Evolutionary conservation across 2,113 vertebrate species (phyloP).

Genomic region (Felis chaus): DNA sequence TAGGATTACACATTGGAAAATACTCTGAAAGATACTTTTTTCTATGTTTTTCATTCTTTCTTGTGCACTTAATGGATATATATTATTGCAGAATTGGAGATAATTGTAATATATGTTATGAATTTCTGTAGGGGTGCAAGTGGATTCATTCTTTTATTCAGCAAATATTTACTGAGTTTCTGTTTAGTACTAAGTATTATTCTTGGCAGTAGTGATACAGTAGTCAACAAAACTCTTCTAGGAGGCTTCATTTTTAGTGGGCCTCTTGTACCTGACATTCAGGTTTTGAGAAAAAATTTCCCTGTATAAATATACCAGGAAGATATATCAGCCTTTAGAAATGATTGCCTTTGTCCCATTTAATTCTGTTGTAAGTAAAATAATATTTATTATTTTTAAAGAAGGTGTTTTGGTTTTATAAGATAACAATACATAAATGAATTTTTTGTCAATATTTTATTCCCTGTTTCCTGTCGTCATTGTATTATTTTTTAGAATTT

Average conservation of each 20-base stretch:
- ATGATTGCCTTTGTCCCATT: not conserved
- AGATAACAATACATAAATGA: not conserved
- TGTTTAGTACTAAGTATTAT: not conserved
- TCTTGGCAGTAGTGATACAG: not conserved
- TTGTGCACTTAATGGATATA: not conserved
- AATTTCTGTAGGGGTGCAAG: not conserved
- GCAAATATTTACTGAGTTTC: not conserved
- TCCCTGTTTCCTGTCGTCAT: not conserved
- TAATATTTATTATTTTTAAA: conserved; percentile 49
- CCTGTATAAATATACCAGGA: not conserved
- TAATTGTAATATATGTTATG: not conserved
- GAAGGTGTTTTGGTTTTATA: conserved; percentile 37
- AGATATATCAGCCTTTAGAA: not conserved
- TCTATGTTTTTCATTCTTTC: not conserved
- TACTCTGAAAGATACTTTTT: conserved; percentile 41
- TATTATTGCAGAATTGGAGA: not conserved
- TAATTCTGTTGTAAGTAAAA: not conserved
- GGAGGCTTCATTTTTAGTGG: not conserved
- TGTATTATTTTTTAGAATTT: not conserved
- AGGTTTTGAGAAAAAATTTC: not conserved
- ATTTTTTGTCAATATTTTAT: not conserved
- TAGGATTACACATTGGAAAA: not conserved
- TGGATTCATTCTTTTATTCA: not conserved
- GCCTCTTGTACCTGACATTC: not conserved
- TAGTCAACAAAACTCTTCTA: not conserved